These are phyloP conservation scores for Aradophagus sp. DNA, from an alignment of 1,140 invertebrate species.

Conservation along the genomic window DNA sequence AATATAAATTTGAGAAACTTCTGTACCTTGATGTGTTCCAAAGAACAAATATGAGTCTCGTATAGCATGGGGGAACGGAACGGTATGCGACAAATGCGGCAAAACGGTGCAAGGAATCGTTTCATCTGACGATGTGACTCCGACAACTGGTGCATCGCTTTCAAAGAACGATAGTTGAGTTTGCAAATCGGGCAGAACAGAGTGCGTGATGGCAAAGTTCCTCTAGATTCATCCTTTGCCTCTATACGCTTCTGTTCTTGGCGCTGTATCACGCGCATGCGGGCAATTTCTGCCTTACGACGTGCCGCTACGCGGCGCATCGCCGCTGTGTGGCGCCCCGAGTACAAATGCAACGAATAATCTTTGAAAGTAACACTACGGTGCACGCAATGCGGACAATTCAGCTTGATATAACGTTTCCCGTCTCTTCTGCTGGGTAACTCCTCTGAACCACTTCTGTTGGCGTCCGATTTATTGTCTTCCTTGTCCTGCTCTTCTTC, in stretches of 20 bases:
- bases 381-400: slow-evolving; percentile 83
- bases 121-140: slow-evolving; percentile 87
- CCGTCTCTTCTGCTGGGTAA: slow-evolving; percentile 70
- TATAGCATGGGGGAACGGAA: slow-evolving; percentile 88
- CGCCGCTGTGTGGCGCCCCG: slow-evolving; percentile 80
- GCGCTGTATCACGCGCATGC: slow-evolving; percentile 84
- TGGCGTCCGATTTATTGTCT: slow-evolving; percentile 68
- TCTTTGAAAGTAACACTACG: slow-evolving; percentile 83
- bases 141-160: slow-evolving; percentile 83
- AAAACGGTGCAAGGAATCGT: slow-evolving; percentile 86
- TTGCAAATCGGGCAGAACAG: slow-evolving; percentile 86
- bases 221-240: slow-evolving; percentile 80
- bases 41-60: slow-evolving; percentile 85
- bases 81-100: slow-evolving; percentile 81
- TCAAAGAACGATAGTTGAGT: slow-evolving; percentile 85
- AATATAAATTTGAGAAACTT: slow-evolving; percentile 11
- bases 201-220: slow-evolving; percentile 78
- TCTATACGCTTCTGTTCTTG: slow-evolving; percentile 82
- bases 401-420: slow-evolving; percentile 80
- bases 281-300: slow-evolving; percentile 81
- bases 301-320: slow-evolving; percentile 82
- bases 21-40: slow-evolving; percentile 87
- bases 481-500: slow-evolving; percentile 73
- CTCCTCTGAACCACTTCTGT: slow-evolving; percentile 64
- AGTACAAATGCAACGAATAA: slow-evolving; percentile 82